phyloP scores from a whole-genome alignment of 2,797 vertebrate species.

The Bradypus variegatus region DNA sequence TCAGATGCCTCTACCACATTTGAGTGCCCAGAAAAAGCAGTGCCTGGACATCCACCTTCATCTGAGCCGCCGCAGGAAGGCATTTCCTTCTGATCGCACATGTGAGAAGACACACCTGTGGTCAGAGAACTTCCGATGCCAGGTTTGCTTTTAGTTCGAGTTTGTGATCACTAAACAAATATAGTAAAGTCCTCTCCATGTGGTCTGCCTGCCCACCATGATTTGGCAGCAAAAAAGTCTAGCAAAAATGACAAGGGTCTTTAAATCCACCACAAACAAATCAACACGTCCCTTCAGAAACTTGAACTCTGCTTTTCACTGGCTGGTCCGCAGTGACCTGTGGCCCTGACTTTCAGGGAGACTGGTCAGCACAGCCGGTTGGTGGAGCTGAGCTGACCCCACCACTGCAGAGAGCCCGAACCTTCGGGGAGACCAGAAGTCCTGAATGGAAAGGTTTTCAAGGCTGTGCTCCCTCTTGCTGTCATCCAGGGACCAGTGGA shows the following conservation, averaged over 20 bases:
- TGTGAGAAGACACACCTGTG: accelerated
- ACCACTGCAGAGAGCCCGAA: accelerated
- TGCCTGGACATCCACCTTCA: accelerated
- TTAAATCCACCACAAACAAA: too few species aligned
- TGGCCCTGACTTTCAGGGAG: neutral
- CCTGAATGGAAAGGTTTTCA: accelerated
- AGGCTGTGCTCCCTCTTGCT: too few species aligned
- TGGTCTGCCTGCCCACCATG: neutral
- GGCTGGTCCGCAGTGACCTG: neutral
- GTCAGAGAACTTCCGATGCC: accelerated
- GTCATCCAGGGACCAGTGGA: neutral
- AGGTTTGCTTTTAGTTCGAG: neutral
- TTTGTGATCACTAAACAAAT: neutral
- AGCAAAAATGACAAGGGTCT: neutral
- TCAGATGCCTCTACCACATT: neutral
- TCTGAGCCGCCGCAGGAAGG: accelerated
- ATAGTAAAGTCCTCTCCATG: neutral
- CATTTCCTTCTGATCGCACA: accelerated
- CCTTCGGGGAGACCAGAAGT: neutral
- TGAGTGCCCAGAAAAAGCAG: accelerated
- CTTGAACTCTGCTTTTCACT: neutral
- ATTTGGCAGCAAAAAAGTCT: neutral
- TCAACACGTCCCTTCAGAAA: neutral
- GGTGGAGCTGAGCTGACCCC: neutral
- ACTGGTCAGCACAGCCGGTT: neutral